phyloP scores from a whole-genome alignment of 2,888 invertebrate species.

The Tetrapedia diversipes region DNA sequence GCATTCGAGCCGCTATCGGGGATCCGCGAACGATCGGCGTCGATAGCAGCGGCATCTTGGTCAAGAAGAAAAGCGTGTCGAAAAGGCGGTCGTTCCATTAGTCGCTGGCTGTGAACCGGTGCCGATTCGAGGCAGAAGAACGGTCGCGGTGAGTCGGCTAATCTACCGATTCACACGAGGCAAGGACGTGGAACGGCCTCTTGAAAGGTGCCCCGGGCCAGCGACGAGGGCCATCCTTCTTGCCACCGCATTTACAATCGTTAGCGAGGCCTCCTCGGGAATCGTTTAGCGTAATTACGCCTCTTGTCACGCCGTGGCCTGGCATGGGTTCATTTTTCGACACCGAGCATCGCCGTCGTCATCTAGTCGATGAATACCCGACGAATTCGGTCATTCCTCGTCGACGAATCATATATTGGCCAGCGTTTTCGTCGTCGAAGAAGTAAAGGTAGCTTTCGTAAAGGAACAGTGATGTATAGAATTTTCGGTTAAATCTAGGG shows the following conservation, averaged over 20 bases:
- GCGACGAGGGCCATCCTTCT: constrained; percentile 50
- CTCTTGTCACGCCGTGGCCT: constrained; percentile 69
- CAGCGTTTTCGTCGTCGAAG: too few species aligned
- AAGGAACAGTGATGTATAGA: too few species aligned
- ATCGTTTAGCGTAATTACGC: constrained; percentile 76
- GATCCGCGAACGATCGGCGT: neutral
- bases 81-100: constrained; percentile 43
- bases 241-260: constrained; percentile 73
- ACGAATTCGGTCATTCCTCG: constrained; percentile 63
- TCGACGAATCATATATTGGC: constrained; percentile 46
- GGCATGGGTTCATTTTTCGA: constrained; percentile 57
- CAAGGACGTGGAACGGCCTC: constrained; percentile 71
- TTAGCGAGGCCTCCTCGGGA: constrained; percentile 66
- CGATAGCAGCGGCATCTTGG: neutral
- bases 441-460: too few species aligned
- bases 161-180: constrained; percentile 69
- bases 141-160: constrained; percentile 66
- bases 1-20: too few species aligned
- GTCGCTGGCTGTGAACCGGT: constrained; percentile 18
- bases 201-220: constrained; percentile 57
- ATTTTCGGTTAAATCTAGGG: too few species aligned
- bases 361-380: constrained; percentile 66
- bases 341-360: constrained; percentile 13
- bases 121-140: constrained; percentile 44
- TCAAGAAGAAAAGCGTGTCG: constrained; percentile 45